Conservation (phyloP, 2,797 vertebrate genomes). For the Helostoma temminkii region DNA sequence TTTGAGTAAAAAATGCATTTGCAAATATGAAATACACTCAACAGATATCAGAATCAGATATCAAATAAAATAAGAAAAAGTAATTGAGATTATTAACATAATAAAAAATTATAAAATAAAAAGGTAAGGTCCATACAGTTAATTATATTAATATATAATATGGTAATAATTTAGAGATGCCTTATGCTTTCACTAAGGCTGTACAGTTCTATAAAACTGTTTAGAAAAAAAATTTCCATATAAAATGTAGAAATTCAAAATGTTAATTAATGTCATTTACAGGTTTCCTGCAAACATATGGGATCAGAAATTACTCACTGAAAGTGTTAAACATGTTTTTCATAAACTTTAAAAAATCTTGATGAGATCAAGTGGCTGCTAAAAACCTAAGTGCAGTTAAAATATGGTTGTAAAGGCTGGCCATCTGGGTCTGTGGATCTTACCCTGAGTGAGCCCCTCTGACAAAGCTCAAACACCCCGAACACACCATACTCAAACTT, state of each 20-base stretch:
- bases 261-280: not conserved
- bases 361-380: not conserved
- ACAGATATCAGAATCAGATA: too few relatives aligned
- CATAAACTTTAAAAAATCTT: not conserved
- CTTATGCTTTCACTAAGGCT: too few relatives aligned
- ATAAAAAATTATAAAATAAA: too few relatives aligned
- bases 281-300: not conserved
- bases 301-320: not conserved
- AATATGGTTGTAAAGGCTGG: not conserved
- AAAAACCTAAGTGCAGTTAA: not conserved
- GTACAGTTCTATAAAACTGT: too few relatives aligned
- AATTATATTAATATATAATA: too few relatives aligned
- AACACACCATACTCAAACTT: constrained; percentile 91
- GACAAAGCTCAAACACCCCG: constrained; percentile 93
- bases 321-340: not conserved
- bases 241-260: too few relatives aligned
- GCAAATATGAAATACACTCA: too few relatives aligned
- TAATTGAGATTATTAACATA: too few relatives aligned
- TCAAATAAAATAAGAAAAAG: too few relatives aligned
- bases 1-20: too few relatives aligned
- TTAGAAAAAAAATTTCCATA: too few relatives aligned
- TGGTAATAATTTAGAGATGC: too few relatives aligned
- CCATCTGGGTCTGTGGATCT: constrained; percentile 50
- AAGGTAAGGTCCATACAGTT: not conserved
- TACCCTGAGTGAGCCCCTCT: constrained; percentile 95